phyloP scores from a whole-genome alignment of 2,113 vertebrate species.

The Nycticebus coucang region DNA sequence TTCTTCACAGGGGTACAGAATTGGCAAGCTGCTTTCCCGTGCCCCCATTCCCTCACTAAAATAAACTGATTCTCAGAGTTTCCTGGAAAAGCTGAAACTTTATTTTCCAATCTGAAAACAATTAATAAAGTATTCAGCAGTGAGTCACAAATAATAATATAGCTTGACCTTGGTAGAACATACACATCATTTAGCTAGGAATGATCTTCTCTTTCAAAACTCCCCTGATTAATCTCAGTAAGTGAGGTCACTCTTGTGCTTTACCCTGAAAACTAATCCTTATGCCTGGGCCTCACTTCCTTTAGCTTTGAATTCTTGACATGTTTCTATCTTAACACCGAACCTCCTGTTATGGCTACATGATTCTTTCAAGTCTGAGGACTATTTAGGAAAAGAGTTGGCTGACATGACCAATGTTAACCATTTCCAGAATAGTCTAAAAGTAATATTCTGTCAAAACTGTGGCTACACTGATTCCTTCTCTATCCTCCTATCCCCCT shows the following conservation, averaged over 20 bases:
- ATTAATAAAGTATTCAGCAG: conserved; percentile 39
- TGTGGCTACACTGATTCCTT: background rate
- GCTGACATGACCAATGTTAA: background rate
- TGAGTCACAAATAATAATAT: conserved; percentile 59
- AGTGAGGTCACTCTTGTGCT: background rate
- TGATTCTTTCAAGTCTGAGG: background rate
- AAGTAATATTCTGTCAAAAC: conserved; percentile 3
- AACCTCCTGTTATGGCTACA: background rate
- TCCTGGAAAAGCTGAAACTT: conserved; percentile 67
- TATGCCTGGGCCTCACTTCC: background rate
- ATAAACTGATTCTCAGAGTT: conserved; percentile 59
- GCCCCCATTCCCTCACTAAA: conserved; percentile 44
- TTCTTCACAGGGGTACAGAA: conserved; percentile 64
- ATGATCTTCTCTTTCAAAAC: conserved; percentile 51
- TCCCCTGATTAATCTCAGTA: background rate
- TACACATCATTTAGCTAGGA: conserved; percentile 46
- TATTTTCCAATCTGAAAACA: conserved; percentile 71
- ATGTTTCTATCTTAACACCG: conserved; percentile 11
- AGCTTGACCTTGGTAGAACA: conserved; percentile 56
- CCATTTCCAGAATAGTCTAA: background rate
- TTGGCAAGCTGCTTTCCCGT: conserved; percentile 60
- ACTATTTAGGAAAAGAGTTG: conserved; percentile 19
- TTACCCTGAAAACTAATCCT: conserved; percentile 25
- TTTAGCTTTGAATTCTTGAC: conserved; percentile 24
- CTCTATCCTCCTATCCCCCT: background rate